Evolutionary conservation across 2,888 invertebrate species (phyloP).

Genomic region (Aphelenchoides bicaudatus): DNA sequence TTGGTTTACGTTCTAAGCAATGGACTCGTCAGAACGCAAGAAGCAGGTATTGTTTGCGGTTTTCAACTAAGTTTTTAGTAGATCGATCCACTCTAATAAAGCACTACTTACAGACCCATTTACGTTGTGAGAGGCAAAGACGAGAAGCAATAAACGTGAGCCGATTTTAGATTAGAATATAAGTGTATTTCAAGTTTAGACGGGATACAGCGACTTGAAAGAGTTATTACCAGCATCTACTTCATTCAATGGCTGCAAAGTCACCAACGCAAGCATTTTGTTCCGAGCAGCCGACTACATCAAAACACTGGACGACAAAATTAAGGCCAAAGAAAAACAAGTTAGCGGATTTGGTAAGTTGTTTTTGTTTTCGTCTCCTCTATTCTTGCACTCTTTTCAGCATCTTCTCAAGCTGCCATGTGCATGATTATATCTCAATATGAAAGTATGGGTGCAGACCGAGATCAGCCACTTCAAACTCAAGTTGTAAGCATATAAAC

Average conservation of each 20-base stretch:
- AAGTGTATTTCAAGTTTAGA: conserved; percentile 36
- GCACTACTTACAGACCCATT: conserved; percentile 57
- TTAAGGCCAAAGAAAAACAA: conserved; percentile 43
- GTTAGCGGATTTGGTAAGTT: conserved; percentile 37
- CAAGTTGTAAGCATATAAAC: conserved; percentile 42
- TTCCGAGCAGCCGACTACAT: conserved; percentile 59
- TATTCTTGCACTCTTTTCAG: too few relatives aligned
- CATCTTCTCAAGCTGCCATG: conserved; percentile 44
- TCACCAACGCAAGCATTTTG: conserved; percentile 59
- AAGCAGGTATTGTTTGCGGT: too few relatives aligned
- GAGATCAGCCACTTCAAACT: conserved; percentile 38
- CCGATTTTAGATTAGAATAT: neutral
- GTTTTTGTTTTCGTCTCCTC: too few relatives aligned
- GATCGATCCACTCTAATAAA: too few relatives aligned
- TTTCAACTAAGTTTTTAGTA: too few relatives aligned
- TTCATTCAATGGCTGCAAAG: conserved; percentile 57
- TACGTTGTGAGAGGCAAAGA: conserved; percentile 59
- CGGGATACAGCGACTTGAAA: conserved; percentile 58
- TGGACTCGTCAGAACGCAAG: conserved; percentile 53
- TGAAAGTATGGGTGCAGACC: conserved; percentile 38
- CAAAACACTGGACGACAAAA: conserved; percentile 44
- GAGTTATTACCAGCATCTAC: conserved; percentile 57
- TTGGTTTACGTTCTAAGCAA: conserved; percentile 15
- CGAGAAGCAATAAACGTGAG: conserved; percentile 46
- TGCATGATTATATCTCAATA: conserved; percentile 59